Evolutionary conservation across 2,797 vertebrate species (phyloP).

Genomic region (Clarias pachynema): DNA sequence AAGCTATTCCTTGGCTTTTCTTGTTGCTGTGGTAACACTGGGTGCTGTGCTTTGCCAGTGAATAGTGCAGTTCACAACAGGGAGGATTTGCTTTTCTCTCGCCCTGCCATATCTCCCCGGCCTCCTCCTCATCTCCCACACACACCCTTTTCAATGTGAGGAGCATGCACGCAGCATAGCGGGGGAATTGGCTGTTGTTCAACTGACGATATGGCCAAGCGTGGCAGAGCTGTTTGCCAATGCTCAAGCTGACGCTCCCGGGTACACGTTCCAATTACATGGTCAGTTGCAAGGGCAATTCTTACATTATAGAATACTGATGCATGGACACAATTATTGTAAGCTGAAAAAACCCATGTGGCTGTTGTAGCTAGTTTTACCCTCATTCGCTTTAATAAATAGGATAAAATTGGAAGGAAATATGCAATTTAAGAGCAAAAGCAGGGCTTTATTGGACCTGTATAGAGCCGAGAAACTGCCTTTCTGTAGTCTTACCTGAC

Average conservation of each 20-base stretch:
- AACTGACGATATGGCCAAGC: slow-evolving; percentile 58
- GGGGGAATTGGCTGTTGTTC: slow-evolving; percentile 57
- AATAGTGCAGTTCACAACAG: slow-evolving; percentile 57
- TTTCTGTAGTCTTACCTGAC: background rate
- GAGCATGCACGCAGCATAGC: slow-evolving; percentile 48
- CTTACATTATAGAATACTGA: slow-evolving; percentile 50
- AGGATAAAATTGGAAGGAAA: slow-evolving; percentile 23
- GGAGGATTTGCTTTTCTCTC: slow-evolving; percentile 54
- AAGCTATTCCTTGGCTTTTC: slow-evolving; percentile 58
- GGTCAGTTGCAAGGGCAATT: slow-evolving; percentile 57
- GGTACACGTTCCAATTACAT: slow-evolving; percentile 60
- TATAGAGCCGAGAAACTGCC: background rate
- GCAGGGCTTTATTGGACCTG: background rate
- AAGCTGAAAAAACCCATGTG: slow-evolving; percentile 31
- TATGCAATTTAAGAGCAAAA: slow-evolving; percentile 13
- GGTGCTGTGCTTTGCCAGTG: slow-evolving; percentile 38
- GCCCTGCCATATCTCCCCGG: background rate
- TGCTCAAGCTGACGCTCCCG: slow-evolving; percentile 43
- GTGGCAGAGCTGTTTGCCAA: slow-evolving; percentile 57
- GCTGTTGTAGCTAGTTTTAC: slow-evolving; percentile 24
- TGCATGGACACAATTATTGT: slow-evolving; percentile 53
- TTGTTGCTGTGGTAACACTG: slow-evolving; percentile 71
- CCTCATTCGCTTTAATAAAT: background rate
- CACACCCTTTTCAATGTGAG: slow-evolving; percentile 43
- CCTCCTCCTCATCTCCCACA: slow-evolving; percentile 33